Evolutionary conservation across 2,113 vertebrate species (phyloP), one percentile per base, ranked within the genome.

Genomic region (Chunga burmeisteri): DNA sequence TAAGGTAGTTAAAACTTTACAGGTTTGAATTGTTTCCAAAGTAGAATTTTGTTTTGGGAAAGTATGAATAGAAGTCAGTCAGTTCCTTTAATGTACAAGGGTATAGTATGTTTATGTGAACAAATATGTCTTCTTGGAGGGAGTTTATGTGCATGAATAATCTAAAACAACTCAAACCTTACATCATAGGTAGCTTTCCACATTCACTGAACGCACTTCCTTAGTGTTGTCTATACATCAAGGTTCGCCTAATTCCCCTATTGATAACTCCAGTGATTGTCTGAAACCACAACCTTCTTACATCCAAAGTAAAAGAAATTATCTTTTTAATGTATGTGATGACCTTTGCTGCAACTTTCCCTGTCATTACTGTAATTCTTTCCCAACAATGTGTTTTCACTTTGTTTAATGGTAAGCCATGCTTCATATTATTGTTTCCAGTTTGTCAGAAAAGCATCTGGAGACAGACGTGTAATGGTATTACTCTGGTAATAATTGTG

Each of bases 381-480:
- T 80, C n/a, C 40, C 23, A 81, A 53, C 34, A 86, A 78, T 67
- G 32, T 86, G 77, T 85, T 87, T 87, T 79, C 32, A 38, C 49
- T 66, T 82, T 66, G 42, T 75, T 93, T 80, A 91, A 84, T 52
- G 46, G 19, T 62, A 87, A 67, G 40, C 49, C 26, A 6, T 58
- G n/a, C 58, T 96, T 94, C 77, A 56, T 49, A 26, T 87, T 92
- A 86, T 81, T 92, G 56, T 72, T 93, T 75, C 70, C 29, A 56
- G 86, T 94, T 94, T 94, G 75, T 91, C 34, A 81, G 73, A 42
- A 85, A 68, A 87, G 52, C 66, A 87, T 95, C 91, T 93, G 89
- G 91, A 91, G 77, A 52, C 56, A 79, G 78, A 79, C 32, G 32
- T 34, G 38, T 68, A 87, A 81, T 79, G 34, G n/a, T 66, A 86